Base-by-base conservation (phyloP, 2,797 vertebrate genomes). In the Notoglanidium macrostoma region DNA sequence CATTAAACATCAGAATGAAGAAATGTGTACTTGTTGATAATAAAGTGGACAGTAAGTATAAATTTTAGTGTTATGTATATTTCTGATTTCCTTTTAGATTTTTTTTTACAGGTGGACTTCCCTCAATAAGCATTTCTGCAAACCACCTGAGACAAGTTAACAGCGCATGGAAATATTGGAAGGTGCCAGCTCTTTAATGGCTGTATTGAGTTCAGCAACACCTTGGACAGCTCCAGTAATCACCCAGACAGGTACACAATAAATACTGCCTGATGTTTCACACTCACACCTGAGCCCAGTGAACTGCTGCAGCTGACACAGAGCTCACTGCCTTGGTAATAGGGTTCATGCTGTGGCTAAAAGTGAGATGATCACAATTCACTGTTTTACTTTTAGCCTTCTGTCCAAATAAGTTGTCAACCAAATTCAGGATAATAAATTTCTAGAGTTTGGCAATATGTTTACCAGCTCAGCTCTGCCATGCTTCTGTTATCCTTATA, bases 281-380 rank as follows among this genome's bases (percentile, higher is more conserved):
- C 80, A 73, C 44, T 67, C n/a, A 51, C 72, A 77, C 51, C 89
- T 80, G 80, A 54, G 70, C 82, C 49, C 51, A 59, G 77, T 79
- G 77, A 40, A 61, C 21, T 61, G 35, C 78, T 44, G 78, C 54
- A 80, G 78, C 78, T 80, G 54, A 59, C 54, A 79, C 77, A 0
- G 17, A 79, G 32, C 32, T 79, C 32, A 26, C 21, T 59, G 32
- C 59, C 54, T 79, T 79, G 32, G 59, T 79, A 78, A 78, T 78
- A 21, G 29, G 3, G 29, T 54, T 54, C 14, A 29, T 54, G 74
- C n/a, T 54, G n/a, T 44, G 40, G 17, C 19, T 51, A 26, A 76
- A 51, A 76, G 46, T 15, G 46, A 51, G 44, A 76, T 23, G 46
- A 46, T 14, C 2, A 0, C 35, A 35, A 40, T 40, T 57, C 5